Conservation (phyloP, 2,888 invertebrate genomes). For the Eremobia ochroleuca region DNA sequence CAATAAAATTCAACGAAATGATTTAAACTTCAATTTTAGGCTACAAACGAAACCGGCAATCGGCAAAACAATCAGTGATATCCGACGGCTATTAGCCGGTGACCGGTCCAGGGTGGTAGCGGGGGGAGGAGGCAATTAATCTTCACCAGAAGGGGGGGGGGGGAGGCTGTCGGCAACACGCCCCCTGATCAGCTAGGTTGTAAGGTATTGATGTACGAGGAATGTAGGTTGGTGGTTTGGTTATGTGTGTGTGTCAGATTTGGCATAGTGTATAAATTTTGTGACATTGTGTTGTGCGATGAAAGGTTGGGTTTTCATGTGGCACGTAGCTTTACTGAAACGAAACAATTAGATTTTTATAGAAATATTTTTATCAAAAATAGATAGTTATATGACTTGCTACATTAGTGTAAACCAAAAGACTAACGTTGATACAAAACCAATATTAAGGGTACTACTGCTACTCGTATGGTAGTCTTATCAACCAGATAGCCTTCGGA, state of each 20-base stretch:
- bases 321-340: not conserved
- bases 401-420: not conserved
- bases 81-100: slow-evolving; percentile 67
- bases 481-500: not conserved
- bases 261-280: not conserved
- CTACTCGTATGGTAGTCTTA: too few relatives aligned
- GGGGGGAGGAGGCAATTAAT: slow-evolving; percentile 68
- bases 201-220: slow-evolving; percentile 43
- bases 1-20: not conserved
- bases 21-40: slow-evolving; percentile 53
- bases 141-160: slow-evolving; percentile 49
- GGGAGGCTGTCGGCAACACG: slow-evolving; percentile 63
- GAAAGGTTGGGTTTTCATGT: not conserved
- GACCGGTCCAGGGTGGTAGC: slow-evolving; percentile 36
- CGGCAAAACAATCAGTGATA: slow-evolving; percentile 68
- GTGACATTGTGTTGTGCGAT: not conserved
- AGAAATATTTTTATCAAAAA: not conserved
- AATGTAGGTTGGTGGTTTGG: slow-evolving; percentile 16
- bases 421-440: not conserved
- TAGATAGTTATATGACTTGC: not conserved
- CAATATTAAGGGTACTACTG: not conserved
- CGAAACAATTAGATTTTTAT: not conserved
- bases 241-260: slow-evolving; percentile 5
- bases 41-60: slow-evolving; percentile 63
- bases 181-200: slow-evolving; percentile 41